Evolutionary conservation across 2,797 vertebrate species (phyloP).

Genomic region (Bradypodion ventrale): DNA sequence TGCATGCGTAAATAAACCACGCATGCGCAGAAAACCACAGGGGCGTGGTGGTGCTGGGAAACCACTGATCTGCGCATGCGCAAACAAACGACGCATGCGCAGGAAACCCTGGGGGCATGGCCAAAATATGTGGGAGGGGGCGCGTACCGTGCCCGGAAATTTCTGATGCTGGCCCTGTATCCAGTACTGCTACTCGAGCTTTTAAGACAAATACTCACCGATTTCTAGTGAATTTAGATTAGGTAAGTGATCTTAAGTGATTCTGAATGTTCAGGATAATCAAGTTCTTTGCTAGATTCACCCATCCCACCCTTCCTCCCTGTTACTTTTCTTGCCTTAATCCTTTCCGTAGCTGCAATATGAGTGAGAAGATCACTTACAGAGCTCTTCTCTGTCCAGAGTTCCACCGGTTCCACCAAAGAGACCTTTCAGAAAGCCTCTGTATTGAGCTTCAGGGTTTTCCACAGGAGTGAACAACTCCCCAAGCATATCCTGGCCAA

Average conservation of each 20-base stretch:
- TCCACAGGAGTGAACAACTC: slow-evolving; percentile 95
- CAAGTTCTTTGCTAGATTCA: background rate
- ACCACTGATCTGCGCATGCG: too few species aligned
- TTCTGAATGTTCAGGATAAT: too few species aligned
- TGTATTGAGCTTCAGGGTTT: slow-evolving; percentile 95
- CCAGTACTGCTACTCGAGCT: background rate
- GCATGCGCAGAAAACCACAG: too few species aligned
- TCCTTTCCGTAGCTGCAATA: background rate
- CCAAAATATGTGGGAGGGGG: too few species aligned
- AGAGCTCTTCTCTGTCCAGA: slow-evolving; percentile 98
- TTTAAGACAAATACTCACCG: too few species aligned
- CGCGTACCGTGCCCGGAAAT: too few species aligned
- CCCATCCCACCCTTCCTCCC: background rate
- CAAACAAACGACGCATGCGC: too few species aligned
- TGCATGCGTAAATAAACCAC: too few species aligned
- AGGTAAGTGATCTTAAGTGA: background rate
- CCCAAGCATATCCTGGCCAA: slow-evolving; percentile 92
- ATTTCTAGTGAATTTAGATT: background rate
- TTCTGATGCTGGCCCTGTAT: too few species aligned
- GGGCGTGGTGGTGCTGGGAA: too few species aligned
- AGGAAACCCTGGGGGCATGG: too few species aligned
- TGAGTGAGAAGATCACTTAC: slow-evolving; percentile 78
- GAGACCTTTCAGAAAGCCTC: slow-evolving; percentile 96
- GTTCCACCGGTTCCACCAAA: slow-evolving; percentile 93
- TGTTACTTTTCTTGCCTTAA: background rate